Conservation (phyloP, 2,888 invertebrate species). For the Aquatica leii region DNA sequence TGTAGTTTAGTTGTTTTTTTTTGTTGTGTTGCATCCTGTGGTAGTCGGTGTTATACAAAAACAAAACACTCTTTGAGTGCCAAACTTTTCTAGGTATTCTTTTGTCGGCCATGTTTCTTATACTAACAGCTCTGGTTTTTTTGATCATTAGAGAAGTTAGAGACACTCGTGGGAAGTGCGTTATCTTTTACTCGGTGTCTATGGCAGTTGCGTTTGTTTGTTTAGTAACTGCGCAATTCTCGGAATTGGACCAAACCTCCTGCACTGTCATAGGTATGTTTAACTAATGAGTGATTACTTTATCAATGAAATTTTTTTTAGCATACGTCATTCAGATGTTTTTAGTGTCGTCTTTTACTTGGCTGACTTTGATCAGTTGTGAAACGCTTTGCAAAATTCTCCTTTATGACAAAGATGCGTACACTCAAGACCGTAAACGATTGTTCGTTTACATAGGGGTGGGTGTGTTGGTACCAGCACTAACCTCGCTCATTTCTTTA, state of each 20-base stretch:
- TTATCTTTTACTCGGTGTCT: slow-evolving; percentile 47
- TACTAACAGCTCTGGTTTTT: slow-evolving; percentile 37
- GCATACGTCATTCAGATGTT: slow-evolving; percentile 52
- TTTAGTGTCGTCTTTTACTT: slow-evolving; percentile 50
- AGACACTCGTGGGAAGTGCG: slow-evolving; percentile 49
- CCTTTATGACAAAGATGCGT: slow-evolving; percentile 39
- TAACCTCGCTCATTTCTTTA: slow-evolving; percentile 45
- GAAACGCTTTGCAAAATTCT: slow-evolving; percentile 50
- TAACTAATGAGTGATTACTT: slow-evolving; percentile 4
- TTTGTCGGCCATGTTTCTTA: slow-evolving; percentile 38
- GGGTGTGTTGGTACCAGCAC: slow-evolving; percentile 40
- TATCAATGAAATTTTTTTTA: slow-evolving; percentile 39
- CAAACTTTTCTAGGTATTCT: slow-evolving; percentile 35
- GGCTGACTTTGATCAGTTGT: slow-evolving; percentile 50
- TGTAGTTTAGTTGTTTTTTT: neutral
- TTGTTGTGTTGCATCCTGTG: neutral
- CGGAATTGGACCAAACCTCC: slow-evolving; percentile 37
- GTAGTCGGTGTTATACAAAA: neutral
- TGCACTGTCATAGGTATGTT: slow-evolving; percentile 51
- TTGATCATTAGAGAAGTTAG: slow-evolving; percentile 31
- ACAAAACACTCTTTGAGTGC: neutral
- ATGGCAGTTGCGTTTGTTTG: slow-evolving; percentile 51
- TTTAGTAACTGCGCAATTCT: slow-evolving; percentile 47
- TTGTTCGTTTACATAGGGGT: slow-evolving; percentile 33
- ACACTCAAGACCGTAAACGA: slow-evolving; percentile 26